phyloP scores from a whole-genome alignment of 2,888 invertebrate genomes.

The Laspeyria flexula region DNA sequence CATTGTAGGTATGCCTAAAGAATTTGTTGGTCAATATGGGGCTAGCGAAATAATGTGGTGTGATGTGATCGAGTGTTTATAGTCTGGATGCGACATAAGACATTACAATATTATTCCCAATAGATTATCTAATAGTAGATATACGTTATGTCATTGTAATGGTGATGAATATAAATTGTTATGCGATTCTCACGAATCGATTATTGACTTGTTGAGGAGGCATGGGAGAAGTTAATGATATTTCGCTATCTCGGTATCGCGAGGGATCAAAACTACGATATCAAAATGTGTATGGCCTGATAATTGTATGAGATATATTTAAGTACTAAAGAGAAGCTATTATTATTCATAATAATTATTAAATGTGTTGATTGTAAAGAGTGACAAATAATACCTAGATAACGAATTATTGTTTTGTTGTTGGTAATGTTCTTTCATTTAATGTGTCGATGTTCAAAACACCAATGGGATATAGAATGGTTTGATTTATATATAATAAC shows the following conservation, averaged over 20 bases:
- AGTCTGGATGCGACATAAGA: too few species aligned
- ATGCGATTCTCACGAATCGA: conserved; percentile 25
- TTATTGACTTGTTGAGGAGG: conserved; percentile 27
- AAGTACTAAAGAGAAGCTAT: conserved; percentile 8
- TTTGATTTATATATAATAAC: neutral
- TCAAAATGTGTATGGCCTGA: conserved; percentile 2
- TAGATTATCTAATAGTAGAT: neutral
- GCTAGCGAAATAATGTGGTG: too few species aligned
- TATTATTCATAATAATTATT: conserved; percentile 3
- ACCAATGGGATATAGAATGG: neutral
- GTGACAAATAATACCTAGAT: conserved; percentile 25
- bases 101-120: neutral
- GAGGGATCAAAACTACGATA: conserved; percentile 11
- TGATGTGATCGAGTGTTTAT: too few species aligned
- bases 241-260: conserved; percentile 35
- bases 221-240: conserved; percentile 19
- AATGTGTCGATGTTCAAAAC: conserved; percentile 4
- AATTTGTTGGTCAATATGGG: too few species aligned
- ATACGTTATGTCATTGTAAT: neutral
- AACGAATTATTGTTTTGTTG: conserved; percentile 22
- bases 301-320: conserved; percentile 5
- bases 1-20: too few species aligned
- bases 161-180: conserved; percentile 16
- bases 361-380: conserved; percentile 2
- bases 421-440: conserved; percentile 21